These are phyloP conservation scores for Spodoptera frugiperda DNA, from an alignment of 1,140 invertebrate genomes.

Conservation along the genomic window DNA sequence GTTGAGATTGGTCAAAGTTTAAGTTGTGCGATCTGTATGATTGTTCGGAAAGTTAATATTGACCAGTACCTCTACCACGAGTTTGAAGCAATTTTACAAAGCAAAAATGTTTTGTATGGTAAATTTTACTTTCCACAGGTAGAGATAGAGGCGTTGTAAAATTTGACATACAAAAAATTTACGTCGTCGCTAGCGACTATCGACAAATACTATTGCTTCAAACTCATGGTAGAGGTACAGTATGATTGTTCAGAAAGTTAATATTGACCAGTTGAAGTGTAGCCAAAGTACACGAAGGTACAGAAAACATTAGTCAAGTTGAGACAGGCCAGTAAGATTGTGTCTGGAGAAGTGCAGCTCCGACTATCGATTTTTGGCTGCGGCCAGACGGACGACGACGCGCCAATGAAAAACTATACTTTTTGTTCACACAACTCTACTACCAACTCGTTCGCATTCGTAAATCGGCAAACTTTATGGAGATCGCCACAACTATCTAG, in stretches of 20 bases:
- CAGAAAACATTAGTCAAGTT: conserved; percentile 45
- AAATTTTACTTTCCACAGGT: too few species aligned
- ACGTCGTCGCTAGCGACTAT: too few species aligned
- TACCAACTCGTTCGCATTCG: conserved; percentile 53
- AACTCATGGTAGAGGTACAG: too few species aligned
- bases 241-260: conserved; percentile 2
- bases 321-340: conserved; percentile 43
- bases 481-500: conserved; percentile 3
- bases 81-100: too few species aligned
- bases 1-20: too few species aligned
- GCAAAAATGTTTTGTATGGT: too few species aligned
- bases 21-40: too few species aligned
- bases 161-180: too few species aligned
- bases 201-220: too few species aligned
- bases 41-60: neutral
- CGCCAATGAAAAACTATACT: conserved; percentile 78
- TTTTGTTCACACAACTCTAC: conserved; percentile 71
- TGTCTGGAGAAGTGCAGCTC: conserved; percentile 51
- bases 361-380: conserved; percentile 72
- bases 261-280: neutral
- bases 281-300: conserved; percentile 9
- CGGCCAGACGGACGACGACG: conserved; percentile 75
- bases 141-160: too few species aligned
- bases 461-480: conserved; percentile 47
- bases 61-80: too few species aligned